Base-by-base conservation (phyloP, 2,888 invertebrate species). In the Hydroisotoma schaefferi region DNA sequence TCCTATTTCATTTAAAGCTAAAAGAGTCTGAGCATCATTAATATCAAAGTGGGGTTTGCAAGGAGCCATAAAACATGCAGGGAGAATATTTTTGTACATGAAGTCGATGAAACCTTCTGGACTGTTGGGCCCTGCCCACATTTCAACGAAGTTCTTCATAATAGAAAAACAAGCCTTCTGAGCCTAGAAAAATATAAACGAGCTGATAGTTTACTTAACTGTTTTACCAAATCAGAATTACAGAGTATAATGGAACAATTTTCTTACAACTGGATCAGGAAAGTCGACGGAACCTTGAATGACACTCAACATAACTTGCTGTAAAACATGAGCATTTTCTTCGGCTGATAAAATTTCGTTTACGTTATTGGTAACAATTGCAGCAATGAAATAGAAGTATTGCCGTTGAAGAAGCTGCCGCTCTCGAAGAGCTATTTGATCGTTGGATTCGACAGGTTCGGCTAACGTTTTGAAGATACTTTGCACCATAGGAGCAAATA, bases 31-130 rank as follows among this genome's bases (percentile, higher is more conserved):
- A 29, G 78, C 81, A 74, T 81, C 81, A 46, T 74, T 73, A 37
- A 81, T 74, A 71, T 81, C 80, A 74, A 81, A 81, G 12, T 77
- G 75, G 12, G 76, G 75, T 72, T 79, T 79, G 68, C 80, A 70
- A 0, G 81, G 81, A 15, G 80, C 80, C 70, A 79, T 67, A 70
- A 82, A 79, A 69, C 81, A 82, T 5, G 80, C 80, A 22, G 81
- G 81, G 33, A 81, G 75, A 62, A 81, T 78, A 63, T 77, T 76
- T 62, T 80, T 77, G 73, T 80, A 80, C 61, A 80, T 76, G 67
- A 81, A 81, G 55, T 79, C 78, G 25, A 76, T 75, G 73, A 81
- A 81, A 4, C 78, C 79, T 8, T 73, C 73, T 18, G 78, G 71
- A 3, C 78, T 79, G 63, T 77, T 76, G n/a, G 75, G 75, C 10